Percentiles rank a stretch among this genome's conserved stretches.
Evolutionary conservation across 2,797 vertebrate genomes (phyloP).

Genomic region (Hippocampus kuda): DNA sequence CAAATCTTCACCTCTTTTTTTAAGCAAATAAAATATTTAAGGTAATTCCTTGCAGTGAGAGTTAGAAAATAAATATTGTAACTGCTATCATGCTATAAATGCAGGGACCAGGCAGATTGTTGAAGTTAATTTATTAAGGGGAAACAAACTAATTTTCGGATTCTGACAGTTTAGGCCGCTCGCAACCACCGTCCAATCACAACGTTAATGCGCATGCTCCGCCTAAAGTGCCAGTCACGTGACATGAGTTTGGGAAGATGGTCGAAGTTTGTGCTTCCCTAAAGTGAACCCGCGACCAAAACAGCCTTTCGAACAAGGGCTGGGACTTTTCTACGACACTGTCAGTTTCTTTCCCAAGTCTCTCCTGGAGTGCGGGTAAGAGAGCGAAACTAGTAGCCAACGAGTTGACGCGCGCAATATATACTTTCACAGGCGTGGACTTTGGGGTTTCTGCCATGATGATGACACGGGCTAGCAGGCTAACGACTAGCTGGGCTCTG

Average conservation of each 20-base stretch:
- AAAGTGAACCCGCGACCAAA: constrained; percentile 47
- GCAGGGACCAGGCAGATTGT: too few species aligned
- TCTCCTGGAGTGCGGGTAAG: constrained; percentile 44
- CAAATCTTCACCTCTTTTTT: too few species aligned
- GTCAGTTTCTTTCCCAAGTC: background rate
- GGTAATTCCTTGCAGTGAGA: too few species aligned
- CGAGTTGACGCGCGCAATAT: background rate
- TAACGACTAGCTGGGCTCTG: constrained; percentile 41
- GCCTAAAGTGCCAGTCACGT: constrained; percentile 63
- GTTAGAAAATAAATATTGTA: too few species aligned
- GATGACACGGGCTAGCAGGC: constrained; percentile 45
- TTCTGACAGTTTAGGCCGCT: background rate
- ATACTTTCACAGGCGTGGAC: constrained; percentile 20
- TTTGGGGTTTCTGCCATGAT: constrained; percentile 43
- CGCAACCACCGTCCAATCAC: constrained; percentile 35
- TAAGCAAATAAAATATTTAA: too few species aligned
- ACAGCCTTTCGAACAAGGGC: constrained; percentile 18
- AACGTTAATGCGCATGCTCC: constrained; percentile 27
- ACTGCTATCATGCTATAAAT: too few species aligned
- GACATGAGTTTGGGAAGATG: constrained; percentile 56
- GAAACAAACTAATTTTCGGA: background rate
- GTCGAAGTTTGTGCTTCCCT: constrained; percentile 66
- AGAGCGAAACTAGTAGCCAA: background rate
- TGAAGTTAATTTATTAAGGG: too few species aligned
- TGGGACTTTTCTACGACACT: constrained; percentile 3